Percentiles rank a stretch among this genome's conserved stretches.
These are phyloP conservation scores for Lypha dubia DNA, from an alignment of 2,888 invertebrate genomes.

Conservation along the genomic window DNA sequence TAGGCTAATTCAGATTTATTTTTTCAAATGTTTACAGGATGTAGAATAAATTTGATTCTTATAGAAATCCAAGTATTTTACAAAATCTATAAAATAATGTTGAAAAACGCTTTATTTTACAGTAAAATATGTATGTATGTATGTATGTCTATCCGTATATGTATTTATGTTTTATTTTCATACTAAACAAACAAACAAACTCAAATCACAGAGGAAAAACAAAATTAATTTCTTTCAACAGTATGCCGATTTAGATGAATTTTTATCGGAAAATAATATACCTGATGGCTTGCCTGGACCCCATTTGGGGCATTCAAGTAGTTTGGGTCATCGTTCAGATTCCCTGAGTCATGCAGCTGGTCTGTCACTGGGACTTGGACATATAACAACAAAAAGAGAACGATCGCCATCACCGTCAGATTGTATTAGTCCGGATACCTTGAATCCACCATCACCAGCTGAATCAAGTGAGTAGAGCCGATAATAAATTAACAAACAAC, in stretches of 20 bases:
- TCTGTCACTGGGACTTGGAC: conserved; percentile 85
- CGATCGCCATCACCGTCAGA: conserved; percentile 94
- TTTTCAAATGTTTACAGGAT: no score
- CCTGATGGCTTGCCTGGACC: conserved; percentile 89
- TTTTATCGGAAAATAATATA: conserved; percentile 97
- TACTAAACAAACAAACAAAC: neutral
- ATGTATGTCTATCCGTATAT: neutral
- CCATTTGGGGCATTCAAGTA: conserved; percentile 84
- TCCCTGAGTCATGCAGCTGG: conserved; percentile 85
- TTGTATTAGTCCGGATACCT: conserved; percentile 94
- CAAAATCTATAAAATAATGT: neutral
- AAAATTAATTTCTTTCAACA: conserved; percentile 81
- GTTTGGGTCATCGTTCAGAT: conserved; percentile 83
- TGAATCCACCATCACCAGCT: conserved; percentile 94
- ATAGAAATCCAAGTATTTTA: conserved; percentile 30
- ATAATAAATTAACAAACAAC: conserved; percentile 1
- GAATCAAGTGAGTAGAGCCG: conserved; percentile 90
- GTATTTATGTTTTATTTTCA: neutral
- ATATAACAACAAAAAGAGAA: conserved; percentile 92
- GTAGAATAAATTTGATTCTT: no score
- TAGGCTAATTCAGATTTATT: no score
- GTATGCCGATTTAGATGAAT: conserved; percentile 99
- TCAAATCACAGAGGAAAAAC: neutral
- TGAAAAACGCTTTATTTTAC: neutral
- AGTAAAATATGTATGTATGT: neutral